Percentiles rank a stretch among this genome's conserved stretches.
Evolutionary conservation across 2,113 vertebrate genomes (phyloP).

Genomic region (Panthera uncia): DNA sequence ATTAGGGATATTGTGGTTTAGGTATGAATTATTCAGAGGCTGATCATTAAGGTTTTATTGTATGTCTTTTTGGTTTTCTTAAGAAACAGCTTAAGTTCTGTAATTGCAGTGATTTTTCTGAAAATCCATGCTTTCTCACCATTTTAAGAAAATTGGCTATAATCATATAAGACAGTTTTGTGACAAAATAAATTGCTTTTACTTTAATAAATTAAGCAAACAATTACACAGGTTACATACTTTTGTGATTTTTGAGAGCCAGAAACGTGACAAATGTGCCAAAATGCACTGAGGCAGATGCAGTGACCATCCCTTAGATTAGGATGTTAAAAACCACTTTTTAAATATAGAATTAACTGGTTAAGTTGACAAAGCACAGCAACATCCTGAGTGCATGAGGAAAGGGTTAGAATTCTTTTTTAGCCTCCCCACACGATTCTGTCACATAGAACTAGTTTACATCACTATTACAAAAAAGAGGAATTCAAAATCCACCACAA

Average conservation of each 20-base stretch:
- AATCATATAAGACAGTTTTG: not conserved
- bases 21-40: constrained; percentile 23
- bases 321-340: not conserved
- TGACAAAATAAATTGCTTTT: constrained; percentile 39
- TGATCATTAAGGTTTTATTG: not conserved
- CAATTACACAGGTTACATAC: not conserved
- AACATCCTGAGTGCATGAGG: not conserved
- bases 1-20: constrained; percentile 10
- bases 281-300: not conserved
- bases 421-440: not conserved
- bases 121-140: not conserved
- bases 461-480: not conserved
- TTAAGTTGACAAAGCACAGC: constrained; percentile 33
- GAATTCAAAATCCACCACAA: not conserved
- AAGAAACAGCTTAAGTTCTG: constrained; percentile 3
- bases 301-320: not conserved
- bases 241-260: not conserved
- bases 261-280: not conserved
- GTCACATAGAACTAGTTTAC: not conserved
- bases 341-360: constrained; percentile 42
- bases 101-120: constrained; percentile 41
- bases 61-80: constrained; percentile 34
- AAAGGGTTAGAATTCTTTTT: constrained; percentile 38
- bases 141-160: constrained; percentile 11
- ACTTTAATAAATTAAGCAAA: constrained; percentile 22